A percentile compares a stretch with the other conserved stretches of the same genome.
Conservation (phyloP, 2,888 invertebrate species). For the Xestoiulus laeticollis region DNA sequence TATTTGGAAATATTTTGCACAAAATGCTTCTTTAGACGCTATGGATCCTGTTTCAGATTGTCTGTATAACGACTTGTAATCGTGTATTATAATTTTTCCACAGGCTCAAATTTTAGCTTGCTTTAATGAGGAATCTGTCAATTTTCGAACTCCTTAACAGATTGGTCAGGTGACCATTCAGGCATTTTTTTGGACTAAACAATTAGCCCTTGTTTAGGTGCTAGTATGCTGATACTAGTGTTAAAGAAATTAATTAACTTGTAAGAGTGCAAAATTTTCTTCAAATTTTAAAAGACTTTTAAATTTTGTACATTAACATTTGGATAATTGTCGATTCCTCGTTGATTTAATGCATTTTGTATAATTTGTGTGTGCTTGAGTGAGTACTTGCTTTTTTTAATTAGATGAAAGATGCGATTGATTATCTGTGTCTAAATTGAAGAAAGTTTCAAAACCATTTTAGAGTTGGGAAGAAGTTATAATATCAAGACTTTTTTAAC, state of each 20-base stretch:
- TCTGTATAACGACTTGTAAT: neutral
- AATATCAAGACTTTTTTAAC: neutral
- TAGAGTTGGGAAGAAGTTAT: neutral
- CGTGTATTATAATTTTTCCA: neutral
- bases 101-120: neutral
- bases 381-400: neutral
- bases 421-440: neutral
- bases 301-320: neutral
- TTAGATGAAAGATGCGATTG: neutral
- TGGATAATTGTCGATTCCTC: neutral
- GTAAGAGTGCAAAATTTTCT: neutral
- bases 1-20: constrained; percentile 14
- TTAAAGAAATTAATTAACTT: neutral
- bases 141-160: no score
- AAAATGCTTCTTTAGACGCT: neutral
- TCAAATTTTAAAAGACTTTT: neutral
- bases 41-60: neutral
- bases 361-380: neutral
- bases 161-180: neutral
- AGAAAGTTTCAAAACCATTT: neutral
- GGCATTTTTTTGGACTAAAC: neutral
- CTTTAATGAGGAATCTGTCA: neutral
- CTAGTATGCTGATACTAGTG: no score
- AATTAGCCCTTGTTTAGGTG: neutral
- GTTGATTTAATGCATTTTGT: neutral